Evolutionary conservation across 2,888 invertebrate genomes (phyloP).

Genomic region (Bombylius major): DNA sequence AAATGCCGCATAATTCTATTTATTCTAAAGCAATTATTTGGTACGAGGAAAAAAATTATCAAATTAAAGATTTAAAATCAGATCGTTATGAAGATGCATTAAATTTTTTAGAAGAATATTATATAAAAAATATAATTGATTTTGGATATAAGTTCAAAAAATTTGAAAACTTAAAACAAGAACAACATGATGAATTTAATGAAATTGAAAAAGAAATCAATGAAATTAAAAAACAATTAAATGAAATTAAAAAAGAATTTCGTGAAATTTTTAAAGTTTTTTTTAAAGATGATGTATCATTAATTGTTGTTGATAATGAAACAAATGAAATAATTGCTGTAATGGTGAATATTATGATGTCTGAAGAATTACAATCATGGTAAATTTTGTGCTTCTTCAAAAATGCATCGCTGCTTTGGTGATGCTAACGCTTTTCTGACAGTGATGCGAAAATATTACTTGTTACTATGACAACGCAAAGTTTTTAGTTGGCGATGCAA

Average conservation of each 20-base stretch:
- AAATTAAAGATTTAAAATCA: not conserved
- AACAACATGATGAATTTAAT: not conserved
- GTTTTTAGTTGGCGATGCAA: no score
- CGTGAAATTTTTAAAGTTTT: not conserved
- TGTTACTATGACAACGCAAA: no score
- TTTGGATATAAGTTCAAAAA: not conserved
- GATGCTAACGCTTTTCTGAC: no score
- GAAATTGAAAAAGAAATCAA: no score
- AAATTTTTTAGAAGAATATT: not conserved
- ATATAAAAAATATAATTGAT: not conserved
- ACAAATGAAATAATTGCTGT: not conserved
- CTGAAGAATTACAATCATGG: not conserved
- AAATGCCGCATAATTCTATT: not conserved
- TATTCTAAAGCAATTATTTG: not conserved
- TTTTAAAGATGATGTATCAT: not conserved
- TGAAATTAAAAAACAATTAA: no score
- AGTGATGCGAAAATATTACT: no score
- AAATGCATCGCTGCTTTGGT: no score
- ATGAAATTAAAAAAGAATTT: not conserved
- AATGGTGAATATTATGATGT: not conserved
- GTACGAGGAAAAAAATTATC: not conserved
- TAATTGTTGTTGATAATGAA: not conserved
- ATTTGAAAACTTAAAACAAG: not conserved
- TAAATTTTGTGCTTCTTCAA: no score
- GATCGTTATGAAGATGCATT: not conserved